These are phyloP conservation scores for Stomorhina lunata DNA, from an alignment of 2,888 invertebrate species.

Conservation along the genomic window DNA sequence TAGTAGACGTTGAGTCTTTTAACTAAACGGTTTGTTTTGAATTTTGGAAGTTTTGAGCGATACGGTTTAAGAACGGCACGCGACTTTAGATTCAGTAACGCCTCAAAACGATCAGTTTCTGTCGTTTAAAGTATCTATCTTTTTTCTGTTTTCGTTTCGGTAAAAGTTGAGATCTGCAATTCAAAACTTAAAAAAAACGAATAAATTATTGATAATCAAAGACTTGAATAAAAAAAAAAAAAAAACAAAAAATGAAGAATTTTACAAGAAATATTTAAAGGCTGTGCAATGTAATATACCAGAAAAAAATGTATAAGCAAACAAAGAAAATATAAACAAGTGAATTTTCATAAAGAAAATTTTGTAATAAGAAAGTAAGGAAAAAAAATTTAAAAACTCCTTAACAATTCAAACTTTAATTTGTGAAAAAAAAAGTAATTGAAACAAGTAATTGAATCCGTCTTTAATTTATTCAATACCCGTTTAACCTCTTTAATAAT, in stretches of 20 bases:
- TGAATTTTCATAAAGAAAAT: too few species aligned
- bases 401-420: too few species aligned
- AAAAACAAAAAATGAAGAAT: constrained; percentile 17
- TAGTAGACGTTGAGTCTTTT: constrained; percentile 60
- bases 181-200: background rate
- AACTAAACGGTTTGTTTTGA: constrained; percentile 57
- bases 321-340: constrained; percentile 18
- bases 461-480: too few species aligned
- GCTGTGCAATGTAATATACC: constrained; percentile 1
- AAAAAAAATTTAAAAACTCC: too few species aligned
- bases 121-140: constrained; percentile 1
- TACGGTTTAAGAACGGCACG: background rate
- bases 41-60: background rate
- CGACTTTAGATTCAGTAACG: background rate
- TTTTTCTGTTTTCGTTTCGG: background rate
- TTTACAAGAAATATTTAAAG: background rate
- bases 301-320: background rate
- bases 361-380: too few species aligned
- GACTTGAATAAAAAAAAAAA: constrained; percentile 3
- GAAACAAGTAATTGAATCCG: too few species aligned
- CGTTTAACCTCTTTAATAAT: too few species aligned
- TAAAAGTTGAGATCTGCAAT: constrained; percentile 33
- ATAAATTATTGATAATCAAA: constrained; percentile 40
- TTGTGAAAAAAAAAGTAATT: too few species aligned
- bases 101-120: background rate